A percentile compares a stretch with the other conserved stretches of the same genome.
Conservation (phyloP, 2,797 vertebrate genomes). For the Atherinosoma microstoma region DNA sequence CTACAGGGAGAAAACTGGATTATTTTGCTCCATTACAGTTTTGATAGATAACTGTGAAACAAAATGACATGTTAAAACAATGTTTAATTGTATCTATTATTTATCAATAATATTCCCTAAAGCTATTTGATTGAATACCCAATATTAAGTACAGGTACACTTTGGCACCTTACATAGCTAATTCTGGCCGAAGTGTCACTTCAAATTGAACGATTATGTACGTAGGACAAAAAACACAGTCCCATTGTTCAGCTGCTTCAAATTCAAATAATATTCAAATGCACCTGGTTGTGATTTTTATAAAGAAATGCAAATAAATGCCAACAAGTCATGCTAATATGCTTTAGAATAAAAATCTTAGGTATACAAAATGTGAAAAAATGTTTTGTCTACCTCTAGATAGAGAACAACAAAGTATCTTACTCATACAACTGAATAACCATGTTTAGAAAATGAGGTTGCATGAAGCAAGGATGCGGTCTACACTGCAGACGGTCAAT, state of each 20-base stretch:
- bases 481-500: conserved; percentile 63
- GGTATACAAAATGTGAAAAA: conserved; percentile 33
- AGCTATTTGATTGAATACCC: too few species aligned
- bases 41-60: too few species aligned
- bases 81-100: too few species aligned
- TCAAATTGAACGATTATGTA: too few species aligned
- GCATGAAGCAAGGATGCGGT: conserved; percentile 65
- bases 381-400: conserved; percentile 65
- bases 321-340: background rate
- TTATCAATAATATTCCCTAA: too few species aligned
- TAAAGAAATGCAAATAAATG: background rate
- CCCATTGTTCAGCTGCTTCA: background rate
- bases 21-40: too few species aligned
- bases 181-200: background rate
- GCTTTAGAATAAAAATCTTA: conserved; percentile 4
- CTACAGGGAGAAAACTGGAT: too few species aligned
- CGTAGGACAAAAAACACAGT: too few species aligned
- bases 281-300: background rate
- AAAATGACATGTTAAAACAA: too few species aligned
- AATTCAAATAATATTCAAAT: background rate
- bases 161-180: background rate
- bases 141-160: too few species aligned
- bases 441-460: conserved; percentile 43
- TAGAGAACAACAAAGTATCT: conserved; percentile 39
- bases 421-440: conserved; percentile 45